Evolutionary conservation across 2,113 vertebrate species (phyloP).

Genomic region (Acanthisitta chloris): DNA sequence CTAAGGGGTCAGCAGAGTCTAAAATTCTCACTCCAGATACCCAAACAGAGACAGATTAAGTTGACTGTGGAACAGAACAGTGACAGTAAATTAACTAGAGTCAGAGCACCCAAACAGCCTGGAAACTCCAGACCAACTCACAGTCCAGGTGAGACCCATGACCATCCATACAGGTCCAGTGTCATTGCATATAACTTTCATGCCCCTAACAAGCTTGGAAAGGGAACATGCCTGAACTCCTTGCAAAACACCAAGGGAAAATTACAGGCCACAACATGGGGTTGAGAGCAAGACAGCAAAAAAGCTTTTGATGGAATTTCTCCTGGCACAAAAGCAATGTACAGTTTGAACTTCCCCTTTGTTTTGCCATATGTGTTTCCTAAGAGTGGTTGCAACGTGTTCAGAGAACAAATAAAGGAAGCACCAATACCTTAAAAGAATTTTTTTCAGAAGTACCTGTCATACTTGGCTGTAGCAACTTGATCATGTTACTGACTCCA

Average conservation of each 20-base stretch:
- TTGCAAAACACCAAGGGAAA: background rate
- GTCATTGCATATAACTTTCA: background rate
- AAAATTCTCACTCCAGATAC: background rate
- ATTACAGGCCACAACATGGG: background rate
- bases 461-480: constrained; percentile 85
- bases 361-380: background rate
- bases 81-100: background rate
- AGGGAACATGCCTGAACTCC: background rate
- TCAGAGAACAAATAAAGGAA: background rate
- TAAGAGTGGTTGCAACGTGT: background rate
- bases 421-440: rapidly evolving
- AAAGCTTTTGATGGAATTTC: background rate
- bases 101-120: background rate
- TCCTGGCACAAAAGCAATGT: background rate
- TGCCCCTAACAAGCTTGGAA: background rate
- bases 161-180: background rate
- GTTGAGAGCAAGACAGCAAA: background rate
- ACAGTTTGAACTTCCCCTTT: background rate
- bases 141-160: background rate
- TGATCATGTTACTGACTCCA: constrained; percentile 84
- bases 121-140: background rate
- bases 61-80: background rate
- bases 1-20: background rate
- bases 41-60: background rate
- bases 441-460: constrained; percentile 74